Conservation (phyloP, 2,888 invertebrate genomes). For the Hyalella azteca region DNA sequence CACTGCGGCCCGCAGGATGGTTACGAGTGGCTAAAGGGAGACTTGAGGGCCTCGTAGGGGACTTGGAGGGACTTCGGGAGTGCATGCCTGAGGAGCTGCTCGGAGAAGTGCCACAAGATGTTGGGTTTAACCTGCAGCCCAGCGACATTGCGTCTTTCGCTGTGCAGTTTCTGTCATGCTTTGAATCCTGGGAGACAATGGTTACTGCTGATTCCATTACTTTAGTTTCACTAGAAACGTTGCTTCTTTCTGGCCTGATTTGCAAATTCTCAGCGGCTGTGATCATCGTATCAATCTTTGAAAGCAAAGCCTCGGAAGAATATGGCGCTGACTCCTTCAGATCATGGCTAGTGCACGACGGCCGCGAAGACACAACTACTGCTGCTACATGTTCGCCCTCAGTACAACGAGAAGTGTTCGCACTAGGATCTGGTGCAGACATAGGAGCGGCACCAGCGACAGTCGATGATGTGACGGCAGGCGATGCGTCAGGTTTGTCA, state of each 20-base stretch:
- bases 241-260: neutral
- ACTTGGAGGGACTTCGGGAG: neutral
- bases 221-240: too few species aligned
- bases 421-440: too few species aligned
- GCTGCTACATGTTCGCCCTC: too few species aligned
- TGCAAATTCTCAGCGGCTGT: neutral
- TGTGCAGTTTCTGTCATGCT: too few species aligned
- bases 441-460: too few species aligned
- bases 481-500: neutral
- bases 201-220: too few species aligned
- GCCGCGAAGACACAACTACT: neutral
- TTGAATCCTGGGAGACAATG: too few species aligned
- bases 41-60: constrained; percentile 20
- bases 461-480: neutral
- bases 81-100: neutral
- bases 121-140: neutral
- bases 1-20: neutral
- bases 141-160: neutral
- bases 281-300: constrained; percentile 22
- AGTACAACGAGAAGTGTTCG: too few species aligned
- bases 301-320: constrained; percentile 6
- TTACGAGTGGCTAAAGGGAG: constrained; percentile 17
- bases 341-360: neutral
- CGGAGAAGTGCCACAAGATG: neutral
- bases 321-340: constrained; percentile 11